Conservation (phyloP, 2,888 invertebrate genomes). For the Capitulum mitella region DNA sequence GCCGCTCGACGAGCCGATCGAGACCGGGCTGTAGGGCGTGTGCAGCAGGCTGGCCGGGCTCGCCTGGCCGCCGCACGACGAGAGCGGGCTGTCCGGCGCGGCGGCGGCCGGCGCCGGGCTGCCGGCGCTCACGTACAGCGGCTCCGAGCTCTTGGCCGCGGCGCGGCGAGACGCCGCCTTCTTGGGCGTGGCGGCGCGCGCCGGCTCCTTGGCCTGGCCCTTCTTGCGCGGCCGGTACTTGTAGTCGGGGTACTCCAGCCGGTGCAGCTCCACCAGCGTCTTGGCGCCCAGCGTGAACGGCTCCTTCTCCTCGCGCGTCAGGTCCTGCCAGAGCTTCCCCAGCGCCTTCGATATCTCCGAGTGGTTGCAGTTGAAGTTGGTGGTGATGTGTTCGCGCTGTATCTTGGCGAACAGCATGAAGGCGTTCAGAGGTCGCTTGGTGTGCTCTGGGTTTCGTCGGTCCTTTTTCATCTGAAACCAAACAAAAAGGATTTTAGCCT, state of each 20-base stretch:
- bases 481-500: too few species aligned
- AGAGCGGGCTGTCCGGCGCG: neutral
- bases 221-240: slow-evolving; percentile 32
- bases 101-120: neutral
- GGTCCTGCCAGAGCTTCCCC: slow-evolving; percentile 29
- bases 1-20: slow-evolving; percentile 14
- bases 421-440: slow-evolving; percentile 31
- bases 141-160: neutral
- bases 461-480: slow-evolving; percentile 19
- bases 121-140: neutral
- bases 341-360: slow-evolving; percentile 31
- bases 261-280: slow-evolving; percentile 27
- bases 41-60: neutral
- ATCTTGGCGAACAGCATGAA: slow-evolving; percentile 32
- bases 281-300: slow-evolving; percentile 31
- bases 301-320: slow-evolving; percentile 25
- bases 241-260: slow-evolving; percentile 30
- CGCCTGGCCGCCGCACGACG: neutral
- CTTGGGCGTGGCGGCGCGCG: neutral
- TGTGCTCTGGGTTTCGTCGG: slow-evolving; percentile 26
- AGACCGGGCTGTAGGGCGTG: slow-evolving; percentile 8
- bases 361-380: slow-evolving; percentile 25
- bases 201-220: neutral
- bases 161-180: neutral
- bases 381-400: slow-evolving; percentile 29